A percentile compares a stretch with the other conserved stretches of the same genome.
These are phyloP conservation scores for Alethe diademata DNA, from an alignment of 2,113 vertebrate genomes.

Conservation along the genomic window DNA sequence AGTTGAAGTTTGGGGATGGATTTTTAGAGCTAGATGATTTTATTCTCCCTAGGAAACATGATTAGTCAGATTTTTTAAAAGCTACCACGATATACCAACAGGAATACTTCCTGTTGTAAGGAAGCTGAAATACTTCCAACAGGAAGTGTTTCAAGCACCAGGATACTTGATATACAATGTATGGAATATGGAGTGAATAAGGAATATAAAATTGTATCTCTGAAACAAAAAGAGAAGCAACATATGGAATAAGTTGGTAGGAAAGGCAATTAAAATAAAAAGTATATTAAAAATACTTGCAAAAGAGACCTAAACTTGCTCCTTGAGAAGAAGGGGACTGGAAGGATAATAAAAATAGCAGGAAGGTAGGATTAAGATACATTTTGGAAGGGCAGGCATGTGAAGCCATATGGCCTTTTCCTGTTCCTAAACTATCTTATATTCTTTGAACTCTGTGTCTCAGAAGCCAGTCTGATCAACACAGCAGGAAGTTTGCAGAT, in stretches of 20 bases:
- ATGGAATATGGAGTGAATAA: background rate
- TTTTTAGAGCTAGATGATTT: background rate
- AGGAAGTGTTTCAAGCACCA: background rate
- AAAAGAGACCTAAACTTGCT: background rate
- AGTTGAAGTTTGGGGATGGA: background rate
- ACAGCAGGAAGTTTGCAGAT: slow-evolving; percentile 67
- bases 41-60: background rate
- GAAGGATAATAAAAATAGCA: slow-evolving; percentile 56
- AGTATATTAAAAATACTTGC: background rate
- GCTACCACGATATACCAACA: background rate
- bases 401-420: slow-evolving; percentile 64
- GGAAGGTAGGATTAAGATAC: slow-evolving; percentile 64
- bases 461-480: slow-evolving; percentile 51
- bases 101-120: background rate
- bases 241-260: slow-evolving; percentile 41
- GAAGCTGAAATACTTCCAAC: background rate
- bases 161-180: background rate
- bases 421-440: slow-evolving; percentile 55
- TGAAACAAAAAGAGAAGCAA: slow-evolving; percentile 9
- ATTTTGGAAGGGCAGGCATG: slow-evolving; percentile 51
- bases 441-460: slow-evolving; percentile 64
- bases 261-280: slow-evolving; percentile 34
- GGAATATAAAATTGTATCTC: background rate
- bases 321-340: background rate
- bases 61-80: background rate